phyloP scores from a whole-genome alignment of 2,888 invertebrate species.

The Hirtodrosophila confusa region DNA sequence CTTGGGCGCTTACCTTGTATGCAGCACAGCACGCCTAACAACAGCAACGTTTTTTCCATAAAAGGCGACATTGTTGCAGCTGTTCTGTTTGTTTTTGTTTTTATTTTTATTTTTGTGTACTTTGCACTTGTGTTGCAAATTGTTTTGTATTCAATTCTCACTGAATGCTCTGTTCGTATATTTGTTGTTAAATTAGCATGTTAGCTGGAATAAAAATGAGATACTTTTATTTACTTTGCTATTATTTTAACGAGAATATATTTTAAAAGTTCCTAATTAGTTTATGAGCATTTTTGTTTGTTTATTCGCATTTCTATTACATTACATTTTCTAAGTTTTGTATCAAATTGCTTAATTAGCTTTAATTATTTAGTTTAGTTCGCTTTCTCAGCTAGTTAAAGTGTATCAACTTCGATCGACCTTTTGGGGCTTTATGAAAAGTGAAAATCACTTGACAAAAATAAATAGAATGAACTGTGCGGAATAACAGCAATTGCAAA shows the following conservation, averaged over 20 bases:
- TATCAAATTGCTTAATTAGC: background rate
- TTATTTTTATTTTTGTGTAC: conserved; percentile 16
- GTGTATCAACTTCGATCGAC: conserved; percentile 10
- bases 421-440: conserved; percentile 25
- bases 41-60: conserved; percentile 81
- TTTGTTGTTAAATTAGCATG: conserved; percentile 39
- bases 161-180: conserved; percentile 11
- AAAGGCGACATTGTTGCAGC: conserved; percentile 79
- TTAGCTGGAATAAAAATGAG: conserved; percentile 28
- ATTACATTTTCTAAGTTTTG: no score
- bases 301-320: no score
- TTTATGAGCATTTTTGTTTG: background rate
- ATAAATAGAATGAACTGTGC: conserved; percentile 44
- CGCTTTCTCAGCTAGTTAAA: conserved; percentile 3
- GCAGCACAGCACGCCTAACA: conserved; percentile 82
- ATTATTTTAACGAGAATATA: conserved; percentile 4
- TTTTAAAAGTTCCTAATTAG: background rate
- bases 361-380: background rate
- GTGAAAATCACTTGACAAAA: conserved; percentile 56
- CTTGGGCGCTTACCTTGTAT: conserved; percentile 80
- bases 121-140: conserved; percentile 19
- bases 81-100: conserved; percentile 16
- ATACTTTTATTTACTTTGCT: background rate
- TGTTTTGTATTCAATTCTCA: conserved; percentile 11
- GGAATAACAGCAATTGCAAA: conserved; percentile 31